A percentile compares a stretch with the other conserved stretches of the same genome.
Conservation (phyloP, 2,888 invertebrate genomes). For the Onchidella celtica region DNA sequence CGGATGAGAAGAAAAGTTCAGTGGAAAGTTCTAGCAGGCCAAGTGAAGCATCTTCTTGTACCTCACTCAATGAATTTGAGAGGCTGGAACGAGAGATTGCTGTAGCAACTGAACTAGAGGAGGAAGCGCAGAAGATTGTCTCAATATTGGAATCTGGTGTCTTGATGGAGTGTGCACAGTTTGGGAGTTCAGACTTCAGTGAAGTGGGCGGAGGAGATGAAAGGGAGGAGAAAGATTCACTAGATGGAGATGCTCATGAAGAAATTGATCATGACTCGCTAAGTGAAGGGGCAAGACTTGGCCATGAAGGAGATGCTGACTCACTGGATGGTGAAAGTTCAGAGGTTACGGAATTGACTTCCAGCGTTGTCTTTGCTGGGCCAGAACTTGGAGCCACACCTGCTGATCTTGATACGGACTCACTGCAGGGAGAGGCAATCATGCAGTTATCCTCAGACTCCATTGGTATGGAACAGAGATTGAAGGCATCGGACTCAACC, state of each 20-base stretch:
- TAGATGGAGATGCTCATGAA: conserved; percentile 69
- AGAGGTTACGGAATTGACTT: conserved; percentile 72
- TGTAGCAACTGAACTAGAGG: conserved; percentile 76
- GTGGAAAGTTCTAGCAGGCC: conserved; percentile 66
- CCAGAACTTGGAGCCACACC: conserved; percentile 49
- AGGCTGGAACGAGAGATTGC: conserved; percentile 73
- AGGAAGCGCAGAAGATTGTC: conserved; percentile 79
- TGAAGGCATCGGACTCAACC: conserved; percentile 56
- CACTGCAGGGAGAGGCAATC: conserved; percentile 65
- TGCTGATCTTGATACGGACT: conserved; percentile 69
- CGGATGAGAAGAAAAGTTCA: conserved; percentile 78
- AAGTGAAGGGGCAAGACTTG: conserved; percentile 67
- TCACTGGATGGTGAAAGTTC: conserved; percentile 73
- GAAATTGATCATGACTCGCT: conserved; percentile 72
- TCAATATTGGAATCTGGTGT: conserved; percentile 77
- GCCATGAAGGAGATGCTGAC: conserved; percentile 67
- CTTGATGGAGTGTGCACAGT: conserved; percentile 61
- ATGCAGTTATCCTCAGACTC: conserved; percentile 75
- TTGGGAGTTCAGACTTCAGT: conserved; percentile 54
- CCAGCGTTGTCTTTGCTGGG: conserved; percentile 67
- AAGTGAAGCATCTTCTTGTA: conserved; percentile 75
- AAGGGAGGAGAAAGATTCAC: conserved; percentile 64
- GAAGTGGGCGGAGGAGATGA: conserved; percentile 49
- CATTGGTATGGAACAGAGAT: conserved; percentile 56
- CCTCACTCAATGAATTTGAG: conserved; percentile 78